Evolutionary conservation across 2,888 invertebrate species (phyloP).

Genomic region (Oscheius sp.): DNA sequence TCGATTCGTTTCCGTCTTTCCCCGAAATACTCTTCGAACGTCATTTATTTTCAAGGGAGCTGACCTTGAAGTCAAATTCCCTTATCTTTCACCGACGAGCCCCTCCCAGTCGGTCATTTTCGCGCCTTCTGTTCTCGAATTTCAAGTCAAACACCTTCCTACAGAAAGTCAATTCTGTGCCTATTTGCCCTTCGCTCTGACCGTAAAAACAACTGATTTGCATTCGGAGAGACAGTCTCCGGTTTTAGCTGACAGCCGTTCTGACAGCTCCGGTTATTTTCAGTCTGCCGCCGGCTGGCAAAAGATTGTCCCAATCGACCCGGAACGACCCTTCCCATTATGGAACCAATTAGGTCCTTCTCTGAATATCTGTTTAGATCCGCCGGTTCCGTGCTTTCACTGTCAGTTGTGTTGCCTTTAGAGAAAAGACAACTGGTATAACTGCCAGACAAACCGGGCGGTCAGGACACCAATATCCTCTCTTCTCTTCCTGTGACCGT

Average conservation of each 20-base stretch:
- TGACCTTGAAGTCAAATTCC: background rate
- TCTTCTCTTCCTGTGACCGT: slow-evolving; percentile 15
- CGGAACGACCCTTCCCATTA: background rate
- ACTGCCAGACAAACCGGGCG: slow-evolving; percentile 1
- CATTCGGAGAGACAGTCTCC: background rate
- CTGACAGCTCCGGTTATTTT: slow-evolving; percentile 10
- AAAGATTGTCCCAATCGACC: background rate
- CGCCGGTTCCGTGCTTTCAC: slow-evolving; percentile 4
- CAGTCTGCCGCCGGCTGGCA: background rate
- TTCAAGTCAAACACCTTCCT: background rate
- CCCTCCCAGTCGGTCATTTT: background rate
- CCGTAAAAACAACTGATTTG: slow-evolving; percentile 14
- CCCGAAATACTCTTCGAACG: background rate
- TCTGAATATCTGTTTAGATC: too few relatives aligned
- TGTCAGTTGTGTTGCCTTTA: slow-evolving; percentile 13
- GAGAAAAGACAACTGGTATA: slow-evolving; percentile 20
- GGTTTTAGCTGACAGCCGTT: background rate
- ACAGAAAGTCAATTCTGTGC: background rate
- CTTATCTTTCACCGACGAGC: background rate
- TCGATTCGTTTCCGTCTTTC: background rate
- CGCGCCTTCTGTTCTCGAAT: background rate
- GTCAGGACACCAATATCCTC: slow-evolving; percentile 1
- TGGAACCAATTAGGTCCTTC: too few relatives aligned
- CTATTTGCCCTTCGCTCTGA: background rate
- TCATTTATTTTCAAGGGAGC: background rate